Base-by-base conservation (phyloP, 1,140 invertebrate species). In the Scaptomyza graminum region DNA sequence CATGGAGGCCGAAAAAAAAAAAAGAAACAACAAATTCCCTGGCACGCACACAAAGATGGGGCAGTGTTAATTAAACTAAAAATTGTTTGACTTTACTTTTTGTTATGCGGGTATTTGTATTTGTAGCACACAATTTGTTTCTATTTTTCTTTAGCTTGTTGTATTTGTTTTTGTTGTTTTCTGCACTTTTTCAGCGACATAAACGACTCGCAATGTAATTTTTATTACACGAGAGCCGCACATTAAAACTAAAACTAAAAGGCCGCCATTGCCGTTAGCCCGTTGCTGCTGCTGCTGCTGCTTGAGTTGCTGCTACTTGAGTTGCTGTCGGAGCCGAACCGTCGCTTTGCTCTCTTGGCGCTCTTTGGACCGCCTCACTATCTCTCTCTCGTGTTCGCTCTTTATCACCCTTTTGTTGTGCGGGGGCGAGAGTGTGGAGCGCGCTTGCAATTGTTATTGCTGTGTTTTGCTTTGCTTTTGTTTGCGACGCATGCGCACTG, bases 201-300 rank as follows among this genome's bases (percentile, higher is more conserved):
- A 65, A 51, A 70, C 77, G 67, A 76, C 82, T 77, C 77, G 82
- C 74, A 76, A 72, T 87, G 78, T 85, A 85, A 81, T 85, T 83
- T 85, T 76, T 81, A 75, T 80, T 80, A 73, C 76, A 76, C 82
- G 81, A 85, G 81, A 84, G 74, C 71, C 74, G 79, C 78, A 74
- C 73, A 66, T 74, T 72, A 75, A 79, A 75, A 79, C 69, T 74
- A 67, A 83, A 77, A 83, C 80, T 74, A 79, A 77, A 74, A 72
- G 75, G 70, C 69, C 60, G 74, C 78, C 54, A 72, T 70, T 69
- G 71, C 77, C 77, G 68, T 71, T 72, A 69, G 66, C 37, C 61
- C 73, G 56, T 52, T 49, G 61, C 60, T 60, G 50, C 71, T 72
- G 70, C 50, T 59, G 49, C 52, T 66, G 56, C 56, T 64, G 74